Conservation (phyloP, 2,113 vertebrate species). For the Casuarius casuarius region DNA sequence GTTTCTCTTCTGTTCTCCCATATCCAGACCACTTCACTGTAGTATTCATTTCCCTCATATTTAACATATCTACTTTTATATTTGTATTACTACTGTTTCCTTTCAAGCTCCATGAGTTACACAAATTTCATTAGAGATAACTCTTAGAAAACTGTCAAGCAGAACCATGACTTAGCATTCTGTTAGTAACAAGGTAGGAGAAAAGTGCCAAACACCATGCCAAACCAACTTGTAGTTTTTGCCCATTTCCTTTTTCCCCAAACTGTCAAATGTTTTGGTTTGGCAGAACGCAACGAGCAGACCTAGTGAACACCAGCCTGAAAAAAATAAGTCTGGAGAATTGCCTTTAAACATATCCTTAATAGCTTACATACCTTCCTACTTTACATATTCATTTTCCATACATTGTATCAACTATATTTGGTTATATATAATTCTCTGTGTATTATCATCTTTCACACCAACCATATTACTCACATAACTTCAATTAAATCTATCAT, state of each 20-base stretch:
- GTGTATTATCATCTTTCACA: background rate
- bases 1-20: background rate
- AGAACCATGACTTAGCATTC: background rate
- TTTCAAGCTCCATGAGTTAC: background rate
- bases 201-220: background rate
- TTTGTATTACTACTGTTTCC: background rate
- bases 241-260: background rate
- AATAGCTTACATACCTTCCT: background rate
- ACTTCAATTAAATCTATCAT: background rate
- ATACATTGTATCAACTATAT: background rate
- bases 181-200: background rate
- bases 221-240: background rate
- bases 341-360: background rate
- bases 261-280: background rate
- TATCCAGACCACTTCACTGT: background rate
- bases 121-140: background rate
- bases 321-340: background rate
- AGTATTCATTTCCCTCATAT: background rate
- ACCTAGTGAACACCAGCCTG: fast-evolving
- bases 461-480: background rate
- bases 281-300: background rate
- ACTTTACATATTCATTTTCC: background rate
- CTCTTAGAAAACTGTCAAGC: background rate
- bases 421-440: background rate
- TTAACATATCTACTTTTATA: background rate